Evolutionary conservation across 2,888 invertebrate species (phyloP), one percentile per base, ranked within the genome.

Genomic region (Oegoconia quadripuncta): DNA sequence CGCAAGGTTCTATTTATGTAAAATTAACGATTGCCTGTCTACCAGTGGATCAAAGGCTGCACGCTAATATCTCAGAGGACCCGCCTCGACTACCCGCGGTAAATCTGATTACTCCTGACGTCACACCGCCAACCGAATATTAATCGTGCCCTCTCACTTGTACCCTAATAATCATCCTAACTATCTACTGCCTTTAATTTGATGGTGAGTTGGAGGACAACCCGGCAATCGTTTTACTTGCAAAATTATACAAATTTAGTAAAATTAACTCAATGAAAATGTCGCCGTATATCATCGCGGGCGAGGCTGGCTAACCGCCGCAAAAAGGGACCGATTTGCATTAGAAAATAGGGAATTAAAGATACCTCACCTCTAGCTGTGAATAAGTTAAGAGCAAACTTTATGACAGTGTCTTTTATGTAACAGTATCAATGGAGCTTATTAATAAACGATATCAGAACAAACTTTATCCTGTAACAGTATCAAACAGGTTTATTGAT

Each of bases 101-200:
- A 74, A 76, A 75, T 74, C 70, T 68, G 74, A 74, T 76, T 76
- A 77, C 66, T 55, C 63, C 59, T 61, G 67, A 64, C 59, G 63
- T 59, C 64, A 63, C 52, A 53, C 57, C 59, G 52, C 64, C 55
- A 46, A 50, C 66, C 61, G 78, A 77, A 76, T 76, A 74, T 69
- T 75, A 75, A 75, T 68, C 55, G 55, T 34, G 56, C 54, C 54
- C 58, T 59, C 54, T 57, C 64, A 62, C 58, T 61, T 59, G 56
- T 60, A 59, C 56, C 51, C 55, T 46, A 58, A 58, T 67, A 65
- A 66, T 71, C 59, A 64, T 64, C 60, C 48, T 56, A 59, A 66
- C 70, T 62, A 73, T 64, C 37, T 37, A 8, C 45, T 43, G 50
- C 41, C 54, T 54, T 52, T 57, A 57, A 57, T 55, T 56, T 52